phyloP scores from a whole-genome alignment of 2,113 vertebrate species.

The Nothoprocta pentlandii region DNA sequence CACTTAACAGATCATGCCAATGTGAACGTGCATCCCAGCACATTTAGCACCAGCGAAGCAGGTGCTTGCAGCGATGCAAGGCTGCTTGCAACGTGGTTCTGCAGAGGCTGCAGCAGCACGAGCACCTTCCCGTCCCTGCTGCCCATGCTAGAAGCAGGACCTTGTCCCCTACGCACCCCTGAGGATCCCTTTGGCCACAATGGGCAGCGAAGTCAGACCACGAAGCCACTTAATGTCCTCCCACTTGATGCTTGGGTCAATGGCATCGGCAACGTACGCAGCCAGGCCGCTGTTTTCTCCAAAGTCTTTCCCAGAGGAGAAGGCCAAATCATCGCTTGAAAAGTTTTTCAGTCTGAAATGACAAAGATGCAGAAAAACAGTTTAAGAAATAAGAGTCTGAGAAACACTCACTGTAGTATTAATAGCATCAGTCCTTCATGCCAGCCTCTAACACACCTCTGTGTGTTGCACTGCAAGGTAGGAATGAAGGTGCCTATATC shows the following conservation, averaged over 20 bases:
- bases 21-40: fast-evolving
- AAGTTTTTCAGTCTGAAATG: conserved; percentile 92
- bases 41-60: not conserved
- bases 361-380: not conserved
- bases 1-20: not conserved
- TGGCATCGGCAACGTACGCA: conserved; percentile 87
- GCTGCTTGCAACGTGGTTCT: not conserved
- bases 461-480: not conserved
- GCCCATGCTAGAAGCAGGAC: fast-evolving
- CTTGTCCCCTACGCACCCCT: conserved; percentile 67
- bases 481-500: not conserved
- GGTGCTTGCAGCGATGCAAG: not conserved
- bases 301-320: conserved; percentile 85
- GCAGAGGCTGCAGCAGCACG: not conserved
- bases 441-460: not conserved
- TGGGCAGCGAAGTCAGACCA: conserved; percentile 85
- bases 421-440: not conserved
- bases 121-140: not conserved
- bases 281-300: conserved; percentile 90
- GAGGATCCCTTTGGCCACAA: conserved; percentile 91
- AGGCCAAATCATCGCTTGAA: conserved; percentile 83
- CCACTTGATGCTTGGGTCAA: conserved; percentile 90
- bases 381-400: not conserved
- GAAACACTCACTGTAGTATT: fast-evolving
- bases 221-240: conserved; percentile 92